Evolutionary conservation across 2,888 invertebrate genomes (phyloP), one percentile per base, ranked within the genome.

Genomic region (Nomada ruficornis): DNA sequence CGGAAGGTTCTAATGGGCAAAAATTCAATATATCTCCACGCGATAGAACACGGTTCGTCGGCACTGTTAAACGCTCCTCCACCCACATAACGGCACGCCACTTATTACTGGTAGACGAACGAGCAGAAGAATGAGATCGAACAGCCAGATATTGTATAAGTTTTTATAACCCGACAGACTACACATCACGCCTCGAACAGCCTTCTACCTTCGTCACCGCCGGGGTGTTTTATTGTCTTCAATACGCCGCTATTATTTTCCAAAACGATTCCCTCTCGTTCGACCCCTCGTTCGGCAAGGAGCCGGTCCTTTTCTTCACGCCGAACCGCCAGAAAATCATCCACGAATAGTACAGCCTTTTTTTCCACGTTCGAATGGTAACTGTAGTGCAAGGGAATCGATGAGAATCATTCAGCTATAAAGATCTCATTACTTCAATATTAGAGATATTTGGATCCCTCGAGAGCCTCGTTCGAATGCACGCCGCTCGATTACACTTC

Each of bases 21-120:
- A 91, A 91, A 91, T 91, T 91, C 90, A 91, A 91, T 91, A 91
- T 91, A 89, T 91, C 84, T 83, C 84, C 88, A 86, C 84, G 90
- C 86, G 91, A 92, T 92, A 92, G 91, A 91, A 91, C 91, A 91
- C 91, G 91, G 85, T 85, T 86, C 86, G 86, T 83, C 86, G 84
- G 71, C 84, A 81, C 88, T 89, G 83, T 88, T 89, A 89, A 89
- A 89, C 86, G 88, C 57, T 84, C 78, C 88, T 88, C 85, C 79
- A 82, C 77, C 84, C 85, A 77, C 78, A 82, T 85, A 86, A 88
- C 85, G 83, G 82, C 74, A 80, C 79, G 68, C 84, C 83, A 75
- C 84, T 90, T 83, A 85, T 88, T 90, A 86, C 84, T 79, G 65
- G 73, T 64, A 86, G 85, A 83, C 79, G 84, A 85, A 88, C 78